A percentile compares a stretch with the other conserved stretches of the same genome.
These are phyloP conservation scores for Haliaeetus leucogaster DNA, from an alignment of 2,113 vertebrate genomes.

Conservation along the genomic window DNA sequence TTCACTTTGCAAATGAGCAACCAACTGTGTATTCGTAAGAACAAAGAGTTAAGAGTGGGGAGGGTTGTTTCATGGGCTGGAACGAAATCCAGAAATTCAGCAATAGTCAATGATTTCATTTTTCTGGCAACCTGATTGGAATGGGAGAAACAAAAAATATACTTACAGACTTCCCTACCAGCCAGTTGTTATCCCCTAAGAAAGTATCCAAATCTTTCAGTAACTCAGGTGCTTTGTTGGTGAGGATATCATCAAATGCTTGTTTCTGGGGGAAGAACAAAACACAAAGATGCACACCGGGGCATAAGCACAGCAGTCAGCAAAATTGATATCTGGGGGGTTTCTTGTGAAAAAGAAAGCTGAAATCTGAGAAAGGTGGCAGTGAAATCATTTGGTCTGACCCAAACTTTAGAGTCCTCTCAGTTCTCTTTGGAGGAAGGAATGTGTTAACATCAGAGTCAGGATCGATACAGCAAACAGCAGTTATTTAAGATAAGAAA, in stretches of 20 bases:
- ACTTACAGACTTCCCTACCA: conserved; percentile 79
- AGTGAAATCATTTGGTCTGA: neutral
- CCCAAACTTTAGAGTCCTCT: neutral
- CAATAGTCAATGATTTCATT: neutral
- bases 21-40: neutral
- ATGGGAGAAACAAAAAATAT: neutral
- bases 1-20: neutral
- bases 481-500: neutral
- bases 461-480: neutral
- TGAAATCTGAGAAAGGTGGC: neutral
- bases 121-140: neutral
- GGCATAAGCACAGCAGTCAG: neutral
- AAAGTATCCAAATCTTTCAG: conserved; percentile 68
- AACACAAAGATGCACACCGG: neutral
- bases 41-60: neutral
- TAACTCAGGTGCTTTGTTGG: conserved; percentile 48
- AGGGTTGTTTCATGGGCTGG: neutral
- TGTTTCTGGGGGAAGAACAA: conserved; percentile 37
- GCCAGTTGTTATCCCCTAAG: conserved; percentile 71
- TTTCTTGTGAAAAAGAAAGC: neutral
- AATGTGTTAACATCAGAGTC: neutral
- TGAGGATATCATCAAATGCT: conserved; percentile 69
- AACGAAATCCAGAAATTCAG: neutral
- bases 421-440: neutral
- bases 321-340: neutral